Conservation (phyloP, 2,888 invertebrate genomes). For the Malthinus seriepunctatus region DNA sequence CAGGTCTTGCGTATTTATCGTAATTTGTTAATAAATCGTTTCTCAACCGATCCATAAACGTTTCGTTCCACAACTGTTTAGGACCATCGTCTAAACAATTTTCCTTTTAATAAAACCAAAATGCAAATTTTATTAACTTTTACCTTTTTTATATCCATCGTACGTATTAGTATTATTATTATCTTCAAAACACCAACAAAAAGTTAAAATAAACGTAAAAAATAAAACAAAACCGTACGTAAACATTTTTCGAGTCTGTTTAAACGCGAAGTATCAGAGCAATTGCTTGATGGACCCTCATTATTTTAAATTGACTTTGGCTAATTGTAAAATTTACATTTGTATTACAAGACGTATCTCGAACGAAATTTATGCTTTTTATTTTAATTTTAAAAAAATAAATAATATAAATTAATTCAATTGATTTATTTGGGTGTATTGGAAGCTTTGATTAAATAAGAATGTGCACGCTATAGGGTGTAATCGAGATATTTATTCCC, state of each 20-base stretch:
- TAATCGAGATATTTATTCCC: constrained; percentile 22
- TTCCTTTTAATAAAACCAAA: constrained; percentile 10
- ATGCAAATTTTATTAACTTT: not conserved
- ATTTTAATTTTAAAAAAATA: too few relatives aligned
- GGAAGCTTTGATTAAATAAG: not conserved
- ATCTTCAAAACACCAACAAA: not conserved
- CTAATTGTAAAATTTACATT: too few relatives aligned
- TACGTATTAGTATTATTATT: not conserved
- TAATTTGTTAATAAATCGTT: constrained; percentile 61
- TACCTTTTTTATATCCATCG: not conserved
- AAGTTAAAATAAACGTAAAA: not conserved
- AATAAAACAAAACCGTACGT: not conserved
- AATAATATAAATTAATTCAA: too few relatives aligned
- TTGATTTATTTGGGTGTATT: too few relatives aligned
- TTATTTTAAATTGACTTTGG: constrained; percentile 2
- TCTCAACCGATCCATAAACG: constrained; percentile 59
- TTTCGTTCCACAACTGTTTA: constrained; percentile 59
- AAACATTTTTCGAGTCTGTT: not conserved
- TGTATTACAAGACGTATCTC: too few relatives aligned
- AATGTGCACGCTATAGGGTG: constrained; percentile 16
- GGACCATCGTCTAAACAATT: constrained; percentile 42
- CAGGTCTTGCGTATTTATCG: constrained; percentile 60
- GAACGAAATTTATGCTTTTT: too few relatives aligned
- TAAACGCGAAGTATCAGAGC: not conserved
- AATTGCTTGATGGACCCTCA: not conserved